phyloP scores from a whole-genome alignment of 2,113 vertebrate species.

The Phalacrocorax aristotelis region DNA sequence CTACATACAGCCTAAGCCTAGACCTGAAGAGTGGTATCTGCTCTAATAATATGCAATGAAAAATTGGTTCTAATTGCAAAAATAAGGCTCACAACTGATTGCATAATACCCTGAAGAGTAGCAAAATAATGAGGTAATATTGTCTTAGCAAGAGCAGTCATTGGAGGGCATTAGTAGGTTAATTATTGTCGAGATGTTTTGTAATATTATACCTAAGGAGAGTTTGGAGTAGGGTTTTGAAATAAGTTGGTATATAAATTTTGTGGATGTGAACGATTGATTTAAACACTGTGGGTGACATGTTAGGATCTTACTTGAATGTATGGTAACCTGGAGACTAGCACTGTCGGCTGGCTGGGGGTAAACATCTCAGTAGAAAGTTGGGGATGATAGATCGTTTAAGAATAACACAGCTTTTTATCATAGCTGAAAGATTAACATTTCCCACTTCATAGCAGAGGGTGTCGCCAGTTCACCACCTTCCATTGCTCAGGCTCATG shows the following conservation, averaged over 20 bases:
- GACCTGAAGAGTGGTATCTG: neutral
- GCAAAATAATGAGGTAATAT: neutral
- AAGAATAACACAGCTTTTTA: neutral
- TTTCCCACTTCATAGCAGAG: neutral
- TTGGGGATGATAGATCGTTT: accelerated
- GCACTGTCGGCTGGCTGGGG: neutral
- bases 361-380: neutral
- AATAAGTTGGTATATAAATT: neutral
- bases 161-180: neutral
- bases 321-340: neutral
- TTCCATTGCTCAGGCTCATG: conserved; percentile 52
- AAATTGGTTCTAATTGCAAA: neutral
- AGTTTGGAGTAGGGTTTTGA: neutral
- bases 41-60: neutral
- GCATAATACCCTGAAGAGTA: neutral
- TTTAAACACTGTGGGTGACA: neutral
- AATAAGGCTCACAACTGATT: neutral
- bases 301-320: neutral
- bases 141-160: neutral
- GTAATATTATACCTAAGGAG: neutral
- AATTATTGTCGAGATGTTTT: neutral
- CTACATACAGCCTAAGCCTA: neutral
- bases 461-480: neutral
- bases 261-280: neutral
- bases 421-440: neutral